phyloP scores from a whole-genome alignment of 2,888 invertebrate genomes.

The Salpingus planirostris region DNA sequence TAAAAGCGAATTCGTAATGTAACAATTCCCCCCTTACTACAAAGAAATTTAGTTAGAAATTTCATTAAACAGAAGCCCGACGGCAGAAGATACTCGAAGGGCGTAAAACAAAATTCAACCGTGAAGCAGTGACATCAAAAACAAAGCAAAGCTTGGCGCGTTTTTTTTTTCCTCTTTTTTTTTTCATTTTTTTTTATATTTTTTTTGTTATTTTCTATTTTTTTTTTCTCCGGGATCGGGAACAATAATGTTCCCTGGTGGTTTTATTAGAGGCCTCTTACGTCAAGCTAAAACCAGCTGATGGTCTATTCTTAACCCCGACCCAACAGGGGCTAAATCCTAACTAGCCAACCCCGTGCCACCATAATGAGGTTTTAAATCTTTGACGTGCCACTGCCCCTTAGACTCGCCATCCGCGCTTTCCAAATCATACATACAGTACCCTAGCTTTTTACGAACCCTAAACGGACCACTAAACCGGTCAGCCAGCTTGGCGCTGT shows the following conservation, averaged over 20 bases:
- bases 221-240: too few species aligned
- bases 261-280: too few species aligned
- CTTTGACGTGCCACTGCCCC: not conserved
- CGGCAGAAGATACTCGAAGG: not conserved
- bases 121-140: not conserved
- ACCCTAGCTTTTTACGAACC: not conserved
- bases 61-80: not conserved
- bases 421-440: not conserved
- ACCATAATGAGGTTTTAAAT: not conserved
- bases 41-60: not conserved
- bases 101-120: not conserved
- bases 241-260: too few species aligned
- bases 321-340: not conserved
- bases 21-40: not conserved
- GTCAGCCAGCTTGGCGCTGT: not conserved
- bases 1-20: not conserved
- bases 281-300: too few species aligned
- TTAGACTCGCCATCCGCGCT: not conserved
- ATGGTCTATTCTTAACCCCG: too few species aligned
- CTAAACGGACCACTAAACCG: not conserved
- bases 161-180: too few species aligned
- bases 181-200: too few species aligned
- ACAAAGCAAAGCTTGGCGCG: not conserved
- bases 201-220: too few species aligned
- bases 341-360: not conserved